Base-by-base conservation (phyloP, 92 coral and sea anemone genomes). In the Isaurus tuberculatus region DNA sequence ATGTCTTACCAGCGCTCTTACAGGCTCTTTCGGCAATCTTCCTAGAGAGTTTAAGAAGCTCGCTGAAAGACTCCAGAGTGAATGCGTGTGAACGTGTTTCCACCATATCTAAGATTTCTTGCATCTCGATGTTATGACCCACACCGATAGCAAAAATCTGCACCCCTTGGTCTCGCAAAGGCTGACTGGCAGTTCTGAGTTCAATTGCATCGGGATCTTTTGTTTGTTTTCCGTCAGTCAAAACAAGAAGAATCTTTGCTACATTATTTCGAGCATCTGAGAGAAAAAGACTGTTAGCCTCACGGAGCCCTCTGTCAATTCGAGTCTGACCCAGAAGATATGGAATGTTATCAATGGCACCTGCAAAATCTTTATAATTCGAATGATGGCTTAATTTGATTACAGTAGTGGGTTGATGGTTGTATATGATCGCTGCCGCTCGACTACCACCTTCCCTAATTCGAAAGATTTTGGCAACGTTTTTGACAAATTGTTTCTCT, bases 161-260 rank as follows among this genome's bases (percentile, higher is more conserved):
- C 33, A 92, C 96, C 61, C 93, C 93, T 85, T 84, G 88, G 57
- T 90, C 90, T 27, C 90, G 90, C 42, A 92, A 86, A 4, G 89
- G 91, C 81, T 92, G 91, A 46, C 93, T 91, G 10, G 98, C 97
- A 0, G 43, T 58, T 29, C 82, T 36, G 13, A 95, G 86, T 32
- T 86, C 32, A 0, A 91, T 64, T 20, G 91, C 83, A 70, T 89
- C 95, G 3, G 96, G 93, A 37, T 92, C 93, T 31, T 65, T 79
- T 13, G 95, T 92, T 44, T 92, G 96, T 2, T 86, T 80, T 7
- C 96, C 96, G 34, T 90, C 93, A 4, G 96, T 92, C 51, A 92
- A 73, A 25, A 88, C 90, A 36, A 92, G 89, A 17, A 92, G 85
- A n/a, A 46, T 80, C 75, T 80, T 69, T 8, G 73, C 85, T 23